Base-by-base conservation (phyloP, 2,888 invertebrate species). In the Drosophila mimetica region DNA sequence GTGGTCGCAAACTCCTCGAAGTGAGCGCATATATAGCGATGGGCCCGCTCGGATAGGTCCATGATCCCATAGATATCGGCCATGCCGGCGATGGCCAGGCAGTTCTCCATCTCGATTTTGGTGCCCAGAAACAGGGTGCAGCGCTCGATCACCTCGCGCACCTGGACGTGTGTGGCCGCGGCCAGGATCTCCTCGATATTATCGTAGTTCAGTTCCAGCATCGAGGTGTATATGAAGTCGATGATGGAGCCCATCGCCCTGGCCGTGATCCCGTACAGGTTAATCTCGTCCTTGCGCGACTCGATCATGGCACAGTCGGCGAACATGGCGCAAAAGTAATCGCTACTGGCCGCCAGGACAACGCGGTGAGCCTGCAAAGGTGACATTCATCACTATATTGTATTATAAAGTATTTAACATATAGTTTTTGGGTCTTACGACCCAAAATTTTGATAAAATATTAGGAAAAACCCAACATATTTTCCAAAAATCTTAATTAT, bases 301-400 rank as follows among this genome's bases (percentile, higher is more conserved):
- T 96, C 95, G 69, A 93, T 91, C 93, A 95, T 94, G 46, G 94
- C 94, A 72, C 86, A 73, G 75, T 91, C 94, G 0, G 95, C 95
- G 83, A 96, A 96, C 95, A 95, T 95, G 52, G 95, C 95, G 75
- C 94, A 93, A 90, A 96, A 96, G 81, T 95, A 96, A 82, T 95
- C 95, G 81, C 95, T 95, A 84, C 95, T 95, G 28, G 95, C 94
- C 3, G 95, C 94, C 66, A 95, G 91, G 1, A 95, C 95, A 0
- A 94, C 94, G 71, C 94, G 93, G 87, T 96, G 95, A 0, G 95
- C 95, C 92, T 94, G 84, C 0, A 53, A 30, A 6, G 20, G 28
- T 86, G 89, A 2, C 1, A 1, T 2, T 14, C 14, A 4, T 16
- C 14, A 4, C 13, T 16, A 11, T 5, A 11, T 11, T 14, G 4